Evolutionary conservation across 1,140 invertebrate species (phyloP), one percentile per base, ranked within the genome.

Genomic region (Aphaenogaster ashmeadi): DNA sequence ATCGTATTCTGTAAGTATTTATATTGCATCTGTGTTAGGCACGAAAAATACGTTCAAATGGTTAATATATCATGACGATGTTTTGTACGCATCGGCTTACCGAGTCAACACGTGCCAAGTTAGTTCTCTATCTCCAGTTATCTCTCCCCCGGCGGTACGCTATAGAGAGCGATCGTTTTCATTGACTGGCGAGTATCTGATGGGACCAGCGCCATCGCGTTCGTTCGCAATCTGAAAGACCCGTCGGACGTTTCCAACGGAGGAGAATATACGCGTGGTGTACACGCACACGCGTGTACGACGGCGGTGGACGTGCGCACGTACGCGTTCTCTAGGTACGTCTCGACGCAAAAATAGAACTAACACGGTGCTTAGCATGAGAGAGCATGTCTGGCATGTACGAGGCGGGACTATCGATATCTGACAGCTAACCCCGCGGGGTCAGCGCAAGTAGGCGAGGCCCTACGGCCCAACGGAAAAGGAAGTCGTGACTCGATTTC

Each of bases 361-460:
- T 81, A 90, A 87, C 87, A 78, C 80, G 81, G 77, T 89, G 91
- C 79, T 92, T 89, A 88, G 89, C 89, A 91, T 91, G 92, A 83
- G 88, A 71, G 69, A 71, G 87, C 74, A 90, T 89, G 88, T 89
- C 90, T 90, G 83, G 71, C 52, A 36, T 71, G 83, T 64, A 89
- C 80, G 78, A 87, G 87, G 56, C 56, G 77, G 60, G 90, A 88
- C 86, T 92, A 92, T 93, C 90, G 90, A 93, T 92, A 91, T 66
- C 91, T 89, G 91, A 90, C 90, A 87, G 91, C 66, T 91, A 91
- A 92, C 91, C 91, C 69, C 60, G 50, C 36, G 72, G 79, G 92
- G 90, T 92, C 91, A 89, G 56, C 88, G n/a, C 85, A 75, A 90
- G 88, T 92, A 90, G 88, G 88, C 89, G 91, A 90, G 83, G 64